Base-by-base conservation (phyloP, 92 coral and sea anemone genomes). In the Phymanthus crucifer region DNA sequence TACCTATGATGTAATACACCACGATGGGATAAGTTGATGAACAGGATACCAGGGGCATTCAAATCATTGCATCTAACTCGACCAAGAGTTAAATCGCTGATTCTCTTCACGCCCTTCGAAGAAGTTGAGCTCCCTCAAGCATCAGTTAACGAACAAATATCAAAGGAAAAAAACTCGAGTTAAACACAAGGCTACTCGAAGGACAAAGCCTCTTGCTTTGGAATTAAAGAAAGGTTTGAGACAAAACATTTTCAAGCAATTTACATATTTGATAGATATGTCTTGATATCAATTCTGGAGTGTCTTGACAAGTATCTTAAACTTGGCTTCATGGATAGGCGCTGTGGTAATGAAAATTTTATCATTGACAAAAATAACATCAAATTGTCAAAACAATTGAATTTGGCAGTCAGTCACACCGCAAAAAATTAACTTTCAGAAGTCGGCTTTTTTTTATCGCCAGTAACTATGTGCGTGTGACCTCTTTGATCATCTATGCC, bases 1-100 rank as follows among this genome's bases (percentile, higher is more conserved):
- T 65, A 82, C 54, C 56, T 82, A 92, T 92, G 97, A 92, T 79
- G 97, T 92, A 92, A 92, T 92, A 89, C 64, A 68, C 78, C 83
- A 82, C 81, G 76, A 80, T 77, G 84, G 89, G 72, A 75, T 32
- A 32, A 54, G 45, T 61, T 40, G n/a, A 67, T 67, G 58, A 73
- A 18, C 80, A 74, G 56, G 43, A 45, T 27, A 80, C 34, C 65
- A 66, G 86, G 84, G 86, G 86, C 86, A 82, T 82, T 82, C 86
- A 82, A 82, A 66, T 38, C 86, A 82, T 18, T 74, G 86, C 86
- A 24, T 82, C 65, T 29, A 46, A 65, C 73, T 82, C 71, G 86
- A 82, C 79, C 86, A 76, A 58, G 64, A 73, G 40, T 73, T 71
- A n/a, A n/a, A n/a, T 40, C 57, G 45, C 72, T 77, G 72, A 61